These are phyloP conservation scores for Alectura lathami DNA, from an alignment of 2,113 vertebrate genomes.

Conservation along the genomic window DNA sequence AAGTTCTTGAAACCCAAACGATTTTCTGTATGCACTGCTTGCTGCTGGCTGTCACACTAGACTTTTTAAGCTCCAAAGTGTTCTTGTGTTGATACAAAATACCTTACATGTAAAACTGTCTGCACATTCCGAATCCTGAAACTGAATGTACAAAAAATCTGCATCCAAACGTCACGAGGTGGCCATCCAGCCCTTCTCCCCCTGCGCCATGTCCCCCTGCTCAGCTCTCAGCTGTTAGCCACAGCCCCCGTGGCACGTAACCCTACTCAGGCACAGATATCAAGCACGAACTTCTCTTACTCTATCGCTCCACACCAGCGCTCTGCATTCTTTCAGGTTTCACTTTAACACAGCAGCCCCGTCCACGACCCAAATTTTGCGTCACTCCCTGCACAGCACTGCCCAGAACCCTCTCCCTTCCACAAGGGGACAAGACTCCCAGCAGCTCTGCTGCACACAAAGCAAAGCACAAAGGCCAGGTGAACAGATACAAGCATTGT, in stretches of 20 bases:
- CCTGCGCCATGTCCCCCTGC: neutral
- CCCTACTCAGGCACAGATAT: neutral
- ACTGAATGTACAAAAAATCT: neutral
- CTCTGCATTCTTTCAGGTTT: neutral
- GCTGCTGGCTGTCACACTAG: neutral
- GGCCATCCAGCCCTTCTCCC: neutral
- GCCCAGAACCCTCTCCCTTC: neutral
- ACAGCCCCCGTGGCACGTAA: neutral
- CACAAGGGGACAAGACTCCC: neutral
- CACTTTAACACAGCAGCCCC: neutral
- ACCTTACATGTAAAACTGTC: neutral
- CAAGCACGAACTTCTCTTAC: neutral
- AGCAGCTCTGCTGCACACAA: neutral
- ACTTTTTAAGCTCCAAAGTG: neutral
- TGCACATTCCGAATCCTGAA: neutral
- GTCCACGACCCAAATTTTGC: neutral
- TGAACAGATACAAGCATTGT: accelerated
- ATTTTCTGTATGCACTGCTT: neutral
- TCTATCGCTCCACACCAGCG: neutral
- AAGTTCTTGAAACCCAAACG: neutral
- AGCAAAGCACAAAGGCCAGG: no score
- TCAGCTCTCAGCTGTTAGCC: neutral
- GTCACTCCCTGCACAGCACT: neutral
- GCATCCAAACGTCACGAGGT: neutral
- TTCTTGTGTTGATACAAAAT: neutral